These are phyloP conservation scores for Astyanax mexicanus DNA, from an alignment of 2,797 vertebrate genomes.

Conservation along the genomic window DNA sequence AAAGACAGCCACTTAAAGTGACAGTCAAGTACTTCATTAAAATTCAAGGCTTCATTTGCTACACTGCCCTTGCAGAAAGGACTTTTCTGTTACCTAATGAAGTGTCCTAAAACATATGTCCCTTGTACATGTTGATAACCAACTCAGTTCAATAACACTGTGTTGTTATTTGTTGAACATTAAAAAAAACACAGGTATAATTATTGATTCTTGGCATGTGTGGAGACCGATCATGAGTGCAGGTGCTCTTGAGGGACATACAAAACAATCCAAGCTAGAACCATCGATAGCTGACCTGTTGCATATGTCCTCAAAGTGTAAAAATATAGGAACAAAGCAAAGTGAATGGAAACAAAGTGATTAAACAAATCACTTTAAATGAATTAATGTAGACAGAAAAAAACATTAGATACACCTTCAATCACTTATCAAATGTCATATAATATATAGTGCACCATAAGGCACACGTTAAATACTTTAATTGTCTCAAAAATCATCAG, in stretches of 20 bases:
- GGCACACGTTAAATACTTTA: too few species aligned
- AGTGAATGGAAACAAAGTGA: too few species aligned
- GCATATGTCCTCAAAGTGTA: too few species aligned
- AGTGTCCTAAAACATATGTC: neutral
- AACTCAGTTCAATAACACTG: neutral
- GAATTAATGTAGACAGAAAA: too few species aligned
- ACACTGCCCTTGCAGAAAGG: neutral
- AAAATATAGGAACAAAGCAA: too few species aligned
- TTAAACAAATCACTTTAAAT: too few species aligned
- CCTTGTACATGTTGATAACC: neutral
- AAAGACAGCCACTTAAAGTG: conserved; percentile 6
- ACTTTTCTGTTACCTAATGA: neutral
- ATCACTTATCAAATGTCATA: too few species aligned
- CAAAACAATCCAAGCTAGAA: neutral
- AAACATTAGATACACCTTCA: too few species aligned
- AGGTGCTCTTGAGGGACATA: neutral
- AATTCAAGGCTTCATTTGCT: conserved; percentile 8
- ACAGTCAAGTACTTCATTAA: conserved; percentile 20
- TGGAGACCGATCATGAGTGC: neutral
- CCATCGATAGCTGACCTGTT: neutral
- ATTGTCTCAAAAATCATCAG: too few species aligned
- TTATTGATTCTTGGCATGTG: neutral
- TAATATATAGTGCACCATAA: too few species aligned
- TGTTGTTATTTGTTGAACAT: neutral
- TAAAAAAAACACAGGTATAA: neutral